A percentile compares a stretch with the other conserved stretches of the same genome.
These are phyloP conservation scores for Salvelinus sp. DNA, from an alignment of 2,113 vertebrate genomes.

Conservation along the genomic window DNA sequence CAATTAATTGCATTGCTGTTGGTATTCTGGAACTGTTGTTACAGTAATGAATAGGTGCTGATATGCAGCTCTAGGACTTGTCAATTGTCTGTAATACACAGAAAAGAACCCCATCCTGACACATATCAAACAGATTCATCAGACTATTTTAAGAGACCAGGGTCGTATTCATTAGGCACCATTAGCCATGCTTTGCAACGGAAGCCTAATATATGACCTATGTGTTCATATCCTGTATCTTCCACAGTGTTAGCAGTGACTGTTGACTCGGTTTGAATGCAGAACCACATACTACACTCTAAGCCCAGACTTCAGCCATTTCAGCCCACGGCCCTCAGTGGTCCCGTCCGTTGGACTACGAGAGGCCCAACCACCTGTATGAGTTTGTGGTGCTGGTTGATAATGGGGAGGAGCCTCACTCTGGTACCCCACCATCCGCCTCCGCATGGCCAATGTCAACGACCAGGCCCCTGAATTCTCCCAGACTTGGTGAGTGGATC, in stretches of 20 bases:
- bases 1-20: no score
- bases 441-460: conserved; percentile 77
- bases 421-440: conserved; percentile 76
- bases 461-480: conserved; percentile 78
- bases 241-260: conserved; percentile 76
- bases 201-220: no score
- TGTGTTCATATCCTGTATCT: background rate
- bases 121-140: no score
- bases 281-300: conserved; percentile 69
- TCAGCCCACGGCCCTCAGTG: conserved; percentile 70
- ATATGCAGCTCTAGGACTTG: no score
- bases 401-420: conserved; percentile 71
- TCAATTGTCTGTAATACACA: no score
- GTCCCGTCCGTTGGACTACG: no score
- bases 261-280: conserved; percentile 75
- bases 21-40: no score
- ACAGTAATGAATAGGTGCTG: no score
- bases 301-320: conserved; percentile 75
- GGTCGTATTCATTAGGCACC: no score
- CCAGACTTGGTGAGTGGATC: conserved; percentile 64
- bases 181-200: no score
- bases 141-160: background rate
- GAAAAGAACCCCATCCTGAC: no score
- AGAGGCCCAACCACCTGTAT: conserved; percentile 74
- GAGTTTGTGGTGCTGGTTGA: conserved; percentile 80